Conservation (phyloP, 30 jellyfish, hydroid and myxozoan species). For the Pseudorhiza aurosa region DNA sequence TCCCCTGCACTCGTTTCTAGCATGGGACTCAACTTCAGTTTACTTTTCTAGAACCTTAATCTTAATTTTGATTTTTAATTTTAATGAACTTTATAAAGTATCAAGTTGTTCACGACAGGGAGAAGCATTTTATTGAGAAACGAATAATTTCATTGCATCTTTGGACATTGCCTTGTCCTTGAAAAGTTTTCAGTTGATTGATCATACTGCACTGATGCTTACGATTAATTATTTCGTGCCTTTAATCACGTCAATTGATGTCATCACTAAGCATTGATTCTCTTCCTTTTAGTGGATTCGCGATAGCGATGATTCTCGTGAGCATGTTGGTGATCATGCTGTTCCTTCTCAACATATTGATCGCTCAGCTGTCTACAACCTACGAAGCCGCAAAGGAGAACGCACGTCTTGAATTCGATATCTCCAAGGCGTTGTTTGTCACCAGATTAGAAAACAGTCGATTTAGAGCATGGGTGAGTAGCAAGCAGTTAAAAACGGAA, state of each 20-base stretch:
- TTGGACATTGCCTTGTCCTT: too few species aligned
- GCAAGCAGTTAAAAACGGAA: not conserved
- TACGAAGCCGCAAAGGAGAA: conserved; percentile 31
- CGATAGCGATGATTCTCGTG: conserved; percentile 17
- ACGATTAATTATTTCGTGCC: not conserved
- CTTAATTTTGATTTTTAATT: too few species aligned
- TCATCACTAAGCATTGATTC: not conserved
- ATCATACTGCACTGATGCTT: not conserved
- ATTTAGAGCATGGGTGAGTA: conserved; percentile 42
- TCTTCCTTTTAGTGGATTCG: conserved; percentile 37
- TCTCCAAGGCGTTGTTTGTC: conserved; percentile 51
- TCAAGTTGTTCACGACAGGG: too few species aligned
- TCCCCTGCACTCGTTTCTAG: too few species aligned
- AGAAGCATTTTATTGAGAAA: too few species aligned
- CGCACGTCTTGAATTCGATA: conserved; percentile 58
- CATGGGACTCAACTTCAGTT: too few species aligned
- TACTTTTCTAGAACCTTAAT: too few species aligned
- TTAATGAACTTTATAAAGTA: too few species aligned
- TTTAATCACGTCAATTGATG: not conserved
- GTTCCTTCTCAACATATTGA: conserved; percentile 62
- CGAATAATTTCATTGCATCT: too few species aligned
- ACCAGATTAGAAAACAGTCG: conserved; percentile 68
- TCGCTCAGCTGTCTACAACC: conserved; percentile 57
- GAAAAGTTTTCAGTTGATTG: too few species aligned
- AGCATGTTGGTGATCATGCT: conserved; percentile 61